A percentile compares a stretch with the other conserved stretches of the same genome.
Conservation (phyloP, 2,113 vertebrate species). For the Clarias gariepinus region DNA sequence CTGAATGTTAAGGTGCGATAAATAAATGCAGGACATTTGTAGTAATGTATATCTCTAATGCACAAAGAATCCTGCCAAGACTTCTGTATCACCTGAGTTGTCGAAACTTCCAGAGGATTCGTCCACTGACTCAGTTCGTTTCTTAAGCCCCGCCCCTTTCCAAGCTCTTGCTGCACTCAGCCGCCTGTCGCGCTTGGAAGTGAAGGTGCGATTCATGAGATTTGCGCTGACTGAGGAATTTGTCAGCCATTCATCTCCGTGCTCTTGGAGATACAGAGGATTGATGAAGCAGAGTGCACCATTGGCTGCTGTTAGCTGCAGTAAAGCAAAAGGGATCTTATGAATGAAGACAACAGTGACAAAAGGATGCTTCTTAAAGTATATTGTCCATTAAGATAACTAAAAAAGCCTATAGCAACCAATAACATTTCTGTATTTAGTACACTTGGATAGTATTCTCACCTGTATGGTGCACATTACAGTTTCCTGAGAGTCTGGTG, state of each 20-base stretch:
- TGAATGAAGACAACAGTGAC: background rate
- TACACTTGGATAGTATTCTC: background rate
- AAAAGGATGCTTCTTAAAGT: background rate
- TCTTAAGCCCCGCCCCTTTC: conserved; percentile 62
- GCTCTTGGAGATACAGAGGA: conserved; percentile 80
- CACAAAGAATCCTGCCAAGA: background rate
- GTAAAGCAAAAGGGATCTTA: background rate
- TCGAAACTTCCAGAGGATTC: conserved; percentile 38
- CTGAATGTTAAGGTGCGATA: background rate
- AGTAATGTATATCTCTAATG: too few relatives aligned
- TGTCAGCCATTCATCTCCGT: conserved; percentile 69
- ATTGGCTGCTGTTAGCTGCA: conserved; percentile 64
- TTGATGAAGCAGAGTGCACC: conserved; percentile 81
- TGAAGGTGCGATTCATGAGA: background rate
- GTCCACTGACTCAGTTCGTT: conserved; percentile 64
- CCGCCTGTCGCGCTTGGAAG: conserved; percentile 50
- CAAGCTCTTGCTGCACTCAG: conserved; percentile 65
- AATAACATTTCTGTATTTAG: background rate
- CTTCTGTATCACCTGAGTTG: conserved; percentile 52
- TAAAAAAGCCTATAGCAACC: background rate
- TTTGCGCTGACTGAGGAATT: background rate
- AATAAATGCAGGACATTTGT: background rate
- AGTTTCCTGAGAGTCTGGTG: conserved; percentile 34
- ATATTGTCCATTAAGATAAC: background rate
- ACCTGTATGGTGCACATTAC: conserved; percentile 71